Base-by-base conservation (phyloP, 2,888 invertebrate genomes). In the Cephonodes hylas region DNA sequence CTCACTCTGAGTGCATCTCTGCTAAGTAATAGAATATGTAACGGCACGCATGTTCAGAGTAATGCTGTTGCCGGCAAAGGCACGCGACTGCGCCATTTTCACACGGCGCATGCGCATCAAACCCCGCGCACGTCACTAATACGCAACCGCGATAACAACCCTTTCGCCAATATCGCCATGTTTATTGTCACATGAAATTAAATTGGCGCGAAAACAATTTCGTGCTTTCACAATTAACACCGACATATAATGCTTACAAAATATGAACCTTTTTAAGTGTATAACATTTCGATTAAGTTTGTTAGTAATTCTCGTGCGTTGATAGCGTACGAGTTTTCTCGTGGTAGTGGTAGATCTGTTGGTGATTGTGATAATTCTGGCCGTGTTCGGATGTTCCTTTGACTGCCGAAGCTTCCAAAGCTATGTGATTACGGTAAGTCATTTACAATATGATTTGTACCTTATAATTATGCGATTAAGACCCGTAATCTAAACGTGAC, bases 21-120 rank as follows among this genome's bases (percentile, higher is more conserved):
- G 38, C 27, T 58, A 48, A 48, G 31, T 64, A 42, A 46, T 56
- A 42, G 44, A 44, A 58, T 42, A 61, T 61, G 45, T 61, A 61
- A 61, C 58, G 46, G 58, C 61, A 58, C 27, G 34, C 23, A 57
- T 34, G 45, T n/a, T 57, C 23, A 18, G 5, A 42, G 45, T 61
- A 8, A 34, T 69, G 68, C 34, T 75, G 63, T 62, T 62, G 62
- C 68, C 74, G 25, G 60, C 23, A 69, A 63, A 69, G 70, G 66
- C 74, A 72, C 66, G 71, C 76, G 70, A 72, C 70, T 72, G 65
- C 61, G 63, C 63, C 62, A 63, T 63, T 69, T 79, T 81, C 81
- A 81, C 77, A 81, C 75, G 78, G 64, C 66, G 68, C 62, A 63
- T 59, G 72, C 72, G 72, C 75, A 76, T 66, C 76, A 66, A 48